phyloP scores from a whole-genome alignment of 2,888 invertebrate genomes.

The Thelaira solivaga region DNA sequence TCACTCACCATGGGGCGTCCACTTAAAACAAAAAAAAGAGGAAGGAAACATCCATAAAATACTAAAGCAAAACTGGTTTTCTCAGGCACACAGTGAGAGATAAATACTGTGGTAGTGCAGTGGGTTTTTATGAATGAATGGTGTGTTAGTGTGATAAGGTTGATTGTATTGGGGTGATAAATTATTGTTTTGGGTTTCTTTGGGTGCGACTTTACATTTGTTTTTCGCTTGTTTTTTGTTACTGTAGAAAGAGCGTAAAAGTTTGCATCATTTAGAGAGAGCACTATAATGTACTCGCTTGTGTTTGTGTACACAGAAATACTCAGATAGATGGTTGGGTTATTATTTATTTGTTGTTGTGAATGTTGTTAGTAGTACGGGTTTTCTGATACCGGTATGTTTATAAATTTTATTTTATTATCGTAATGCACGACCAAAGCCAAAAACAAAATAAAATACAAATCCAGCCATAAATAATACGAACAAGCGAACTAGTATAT shows the following conservation, averaged over 20 bases:
- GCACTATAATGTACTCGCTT: constrained; percentile 3
- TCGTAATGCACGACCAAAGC: constrained; percentile 10
- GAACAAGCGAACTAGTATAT: constrained; percentile 31
- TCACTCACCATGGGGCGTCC: constrained; percentile 68
- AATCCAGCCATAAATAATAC: constrained; percentile 52
- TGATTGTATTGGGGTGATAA: constrained; percentile 53
- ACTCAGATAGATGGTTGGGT: constrained; percentile 26
- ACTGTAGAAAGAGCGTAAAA: constrained; percentile 19
- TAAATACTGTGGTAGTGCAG: constrained; percentile 13
- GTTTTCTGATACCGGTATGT: constrained; percentile 58
- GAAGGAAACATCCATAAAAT: constrained; percentile 17
- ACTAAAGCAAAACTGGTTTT: constrained; percentile 30
- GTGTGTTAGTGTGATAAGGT: constrained; percentile 46
- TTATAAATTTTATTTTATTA: constrained; percentile 34
- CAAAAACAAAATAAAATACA: constrained; percentile 12
- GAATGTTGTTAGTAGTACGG: constrained; percentile 47
- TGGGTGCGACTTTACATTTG: constrained; percentile 57
- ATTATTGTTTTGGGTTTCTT: constrained; percentile 41
- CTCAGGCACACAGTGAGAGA: not conserved
- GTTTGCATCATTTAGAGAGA: constrained; percentile 21
- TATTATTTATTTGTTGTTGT: constrained; percentile 46
- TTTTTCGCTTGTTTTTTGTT: too few relatives aligned
- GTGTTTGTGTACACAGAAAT: too few relatives aligned
- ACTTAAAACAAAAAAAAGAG: constrained; percentile 28
- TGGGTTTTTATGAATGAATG: constrained; percentile 59